These are phyloP conservation scores for Nymphicus hollandicus DNA, from an alignment of 2,113 vertebrate species.

Conservation along the genomic window DNA sequence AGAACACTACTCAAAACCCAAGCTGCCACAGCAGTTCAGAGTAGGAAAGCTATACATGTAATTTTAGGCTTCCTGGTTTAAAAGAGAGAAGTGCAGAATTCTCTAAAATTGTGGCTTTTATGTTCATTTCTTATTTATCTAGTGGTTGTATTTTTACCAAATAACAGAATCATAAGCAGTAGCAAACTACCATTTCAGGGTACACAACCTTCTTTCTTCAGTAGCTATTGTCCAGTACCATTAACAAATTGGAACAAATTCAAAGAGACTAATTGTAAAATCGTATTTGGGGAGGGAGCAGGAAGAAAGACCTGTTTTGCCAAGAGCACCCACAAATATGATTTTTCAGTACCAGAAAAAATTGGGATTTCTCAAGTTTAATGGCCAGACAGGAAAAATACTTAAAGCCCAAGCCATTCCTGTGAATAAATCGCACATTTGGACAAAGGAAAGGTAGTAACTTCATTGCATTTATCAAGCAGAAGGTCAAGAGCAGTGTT, in stretches of 20 bases:
- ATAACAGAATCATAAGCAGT: background rate
- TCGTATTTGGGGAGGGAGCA: background rate
- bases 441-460: background rate
- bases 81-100: background rate
- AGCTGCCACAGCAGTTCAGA: background rate
- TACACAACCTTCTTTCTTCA: background rate
- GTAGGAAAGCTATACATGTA: background rate
- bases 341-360: background rate
- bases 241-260: background rate
- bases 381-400: background rate
- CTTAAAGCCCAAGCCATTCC: background rate
- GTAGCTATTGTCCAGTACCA: background rate
- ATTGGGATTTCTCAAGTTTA: background rate
- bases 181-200: background rate
- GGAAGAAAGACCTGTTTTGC: background rate
- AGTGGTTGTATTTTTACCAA: background rate
- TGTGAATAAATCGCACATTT: background rate
- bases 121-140: background rate
- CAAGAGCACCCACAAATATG: background rate
- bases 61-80: background rate
- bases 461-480: slow-evolving; percentile 18
- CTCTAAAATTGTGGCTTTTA: background rate
- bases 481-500: background rate
- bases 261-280: background rate
- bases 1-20: background rate